A percentile compares a stretch with the other conserved stretches of the same genome.
These are phyloP conservation scores for Dicyrtoma fusca DNA, from an alignment of 2,888 invertebrate genomes.

Conservation along the genomic window DNA sequence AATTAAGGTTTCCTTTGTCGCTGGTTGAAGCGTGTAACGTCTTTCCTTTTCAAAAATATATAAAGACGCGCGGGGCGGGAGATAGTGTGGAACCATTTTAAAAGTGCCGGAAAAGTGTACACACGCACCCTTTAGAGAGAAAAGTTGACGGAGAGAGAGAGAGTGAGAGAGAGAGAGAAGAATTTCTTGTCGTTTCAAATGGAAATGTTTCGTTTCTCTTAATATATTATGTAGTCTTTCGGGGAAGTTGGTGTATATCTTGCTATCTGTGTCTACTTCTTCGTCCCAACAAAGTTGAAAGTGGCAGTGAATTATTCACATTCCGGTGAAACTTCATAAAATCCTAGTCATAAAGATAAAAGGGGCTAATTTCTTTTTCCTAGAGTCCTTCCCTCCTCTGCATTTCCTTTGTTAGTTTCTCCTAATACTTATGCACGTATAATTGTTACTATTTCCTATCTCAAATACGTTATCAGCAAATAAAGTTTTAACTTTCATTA, in stretches of 20 bases:
- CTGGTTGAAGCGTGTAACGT: too few species aligned
- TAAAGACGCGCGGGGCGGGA: too few species aligned
- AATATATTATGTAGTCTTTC: too few species aligned
- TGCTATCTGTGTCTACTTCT: neutral
- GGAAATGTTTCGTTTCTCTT: conserved; percentile 5
- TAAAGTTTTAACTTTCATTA: too few species aligned
- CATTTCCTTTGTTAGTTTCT: neutral
- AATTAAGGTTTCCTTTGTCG: conserved; percentile 33
- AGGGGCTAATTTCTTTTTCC: conserved; percentile 7
- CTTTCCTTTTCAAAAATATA: too few species aligned
- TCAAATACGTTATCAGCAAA: too few species aligned
- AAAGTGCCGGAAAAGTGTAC: conserved; percentile 17
- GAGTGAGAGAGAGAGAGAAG: neutral
- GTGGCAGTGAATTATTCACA: conserved; percentile 33
- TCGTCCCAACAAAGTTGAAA: neutral
- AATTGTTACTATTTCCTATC: neutral
- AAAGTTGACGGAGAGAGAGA: conserved; percentile 5
- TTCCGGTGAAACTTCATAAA: conserved; percentile 32
- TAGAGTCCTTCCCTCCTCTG: neutral
- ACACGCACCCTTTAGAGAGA: neutral
- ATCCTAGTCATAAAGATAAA: conserved; percentile 25
- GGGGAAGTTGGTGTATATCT: neutral
- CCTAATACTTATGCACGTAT: neutral
- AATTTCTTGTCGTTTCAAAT: too few species aligned
- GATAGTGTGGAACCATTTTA: neutral